These are phyloP conservation scores for Huso huso DNA, from an alignment of 2,797 vertebrate genomes.

Conservation along the genomic window DNA sequence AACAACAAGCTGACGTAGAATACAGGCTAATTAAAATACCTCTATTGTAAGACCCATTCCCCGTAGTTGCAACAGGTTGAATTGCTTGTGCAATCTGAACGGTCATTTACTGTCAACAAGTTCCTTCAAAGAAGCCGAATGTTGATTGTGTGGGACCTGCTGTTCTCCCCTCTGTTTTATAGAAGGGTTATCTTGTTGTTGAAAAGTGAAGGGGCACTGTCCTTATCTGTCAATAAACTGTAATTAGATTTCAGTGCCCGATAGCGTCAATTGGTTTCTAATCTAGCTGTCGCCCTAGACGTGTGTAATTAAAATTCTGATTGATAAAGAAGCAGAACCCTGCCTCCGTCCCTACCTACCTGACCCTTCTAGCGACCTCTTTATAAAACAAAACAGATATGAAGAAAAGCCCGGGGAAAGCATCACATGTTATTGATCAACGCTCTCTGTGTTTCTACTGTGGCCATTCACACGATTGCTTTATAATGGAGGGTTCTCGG, in stretches of 20 bases:
- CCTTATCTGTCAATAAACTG: slow-evolving; percentile 72
- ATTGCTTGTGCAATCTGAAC: background rate
- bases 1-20: too few relatives aligned
- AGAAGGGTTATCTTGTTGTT: slow-evolving; percentile 36
- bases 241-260: slow-evolving; percentile 72
- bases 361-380: slow-evolving; percentile 26
- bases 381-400: slow-evolving; percentile 53
- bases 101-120: slow-evolving; percentile 5
- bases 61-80: too few relatives aligned
- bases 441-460: slow-evolving; percentile 62
- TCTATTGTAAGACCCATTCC: too few relatives aligned
- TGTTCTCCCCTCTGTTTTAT: slow-evolving; percentile 51
- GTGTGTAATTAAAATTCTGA: slow-evolving; percentile 77
- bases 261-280: slow-evolving; percentile 27
- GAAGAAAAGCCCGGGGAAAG: slow-evolving; percentile 57
- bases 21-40: too few relatives aligned
- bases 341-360: slow-evolving; percentile 40
- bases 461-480: slow-evolving; percentile 45
- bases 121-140: slow-evolving; percentile 6
- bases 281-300: slow-evolving; percentile 45
- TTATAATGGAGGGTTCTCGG: slow-evolving; percentile 47
- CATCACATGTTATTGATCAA: slow-evolving; percentile 68
- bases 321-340: slow-evolving; percentile 50
- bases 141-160: slow-evolving; percentile 54
- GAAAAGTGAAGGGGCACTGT: slow-evolving; percentile 34